Percentiles rank a stretch among this genome's conserved stretches.
These are phyloP conservation scores for Gallirallus australis DNA, from an alignment of 2,797 vertebrate genomes.

Conservation along the genomic window DNA sequence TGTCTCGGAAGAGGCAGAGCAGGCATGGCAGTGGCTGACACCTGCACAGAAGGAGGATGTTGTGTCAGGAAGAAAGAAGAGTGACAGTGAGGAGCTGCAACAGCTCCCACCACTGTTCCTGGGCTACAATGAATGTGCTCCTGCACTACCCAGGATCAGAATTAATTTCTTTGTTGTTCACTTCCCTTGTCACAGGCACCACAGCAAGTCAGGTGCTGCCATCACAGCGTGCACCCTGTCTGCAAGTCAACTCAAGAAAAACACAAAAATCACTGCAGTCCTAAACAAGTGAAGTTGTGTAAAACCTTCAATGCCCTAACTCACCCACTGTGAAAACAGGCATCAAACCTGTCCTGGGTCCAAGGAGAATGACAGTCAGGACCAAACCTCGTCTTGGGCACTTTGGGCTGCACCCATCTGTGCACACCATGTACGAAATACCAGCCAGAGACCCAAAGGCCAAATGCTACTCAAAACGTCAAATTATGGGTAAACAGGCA, in stretches of 20 bases:
- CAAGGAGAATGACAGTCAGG: background rate
- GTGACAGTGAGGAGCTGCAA: background rate
- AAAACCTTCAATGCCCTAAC: background rate
- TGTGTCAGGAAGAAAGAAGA: background rate
- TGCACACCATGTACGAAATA: background rate
- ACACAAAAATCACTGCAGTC: background rate
- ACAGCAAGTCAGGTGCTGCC: background rate
- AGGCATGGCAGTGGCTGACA: background rate
- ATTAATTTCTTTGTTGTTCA: background rate
- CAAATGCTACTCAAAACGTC: conserved; percentile 3
- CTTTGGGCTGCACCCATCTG: background rate
- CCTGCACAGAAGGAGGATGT: background rate
- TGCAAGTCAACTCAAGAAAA: background rate
- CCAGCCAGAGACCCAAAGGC: background rate
- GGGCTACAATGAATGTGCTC: background rate
- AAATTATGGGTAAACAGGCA: conserved; percentile 1
- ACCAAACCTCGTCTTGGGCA: background rate
- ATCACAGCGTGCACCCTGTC: background rate
- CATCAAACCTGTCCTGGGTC: background rate
- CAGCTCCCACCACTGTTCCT: background rate
- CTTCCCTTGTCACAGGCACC: accelerated
- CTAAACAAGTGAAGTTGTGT: background rate
- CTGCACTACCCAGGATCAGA: background rate
- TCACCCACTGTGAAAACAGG: background rate
- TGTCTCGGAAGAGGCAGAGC: background rate